phyloP scores from a whole-genome alignment of 1,140 invertebrate genomes.

The Popillia japonica region DNA sequence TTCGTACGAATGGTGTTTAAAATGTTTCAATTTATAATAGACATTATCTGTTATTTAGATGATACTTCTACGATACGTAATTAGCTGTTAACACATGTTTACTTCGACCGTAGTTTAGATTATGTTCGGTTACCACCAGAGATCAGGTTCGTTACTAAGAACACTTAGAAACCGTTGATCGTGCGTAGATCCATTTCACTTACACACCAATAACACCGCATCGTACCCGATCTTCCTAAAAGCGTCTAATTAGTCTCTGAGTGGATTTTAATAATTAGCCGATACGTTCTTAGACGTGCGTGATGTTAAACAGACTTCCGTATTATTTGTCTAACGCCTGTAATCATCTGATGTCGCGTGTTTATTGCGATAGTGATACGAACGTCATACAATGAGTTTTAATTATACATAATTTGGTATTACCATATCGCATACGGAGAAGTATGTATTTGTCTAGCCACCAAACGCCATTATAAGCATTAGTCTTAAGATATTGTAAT shows the following conservation, averaged over 20 bases:
- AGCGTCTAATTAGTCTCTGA: slow-evolving; percentile 20
- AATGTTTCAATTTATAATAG: slow-evolving; percentile 33
- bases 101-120: slow-evolving; percentile 33
- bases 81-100: slow-evolving; percentile 36
- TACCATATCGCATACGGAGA: neutral
- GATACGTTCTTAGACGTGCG: slow-evolving; percentile 17
- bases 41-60: slow-evolving; percentile 38
- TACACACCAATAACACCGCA: neutral
- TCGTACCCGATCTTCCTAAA: neutral
- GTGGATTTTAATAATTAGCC: slow-evolving; percentile 32
- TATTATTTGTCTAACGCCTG: neutral
- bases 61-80: slow-evolving; percentile 32
- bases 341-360: no score
- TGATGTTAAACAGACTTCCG: slow-evolving; percentile 37
- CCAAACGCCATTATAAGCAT: no score
- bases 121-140: slow-evolving; percentile 29
- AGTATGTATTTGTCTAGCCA: neutral
- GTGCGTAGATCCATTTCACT: neutral
- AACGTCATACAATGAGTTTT: no score
- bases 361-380: no score
- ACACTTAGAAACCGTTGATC: slow-evolving; percentile 16
- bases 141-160: slow-evolving; percentile 13
- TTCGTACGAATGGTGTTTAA: slow-evolving; percentile 18
- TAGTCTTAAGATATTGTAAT: no score
- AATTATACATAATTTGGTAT: neutral